These are phyloP conservation scores for Siniperca scherzeri DNA, from an alignment of 2,797 vertebrate genomes.

Conservation along the genomic window DNA sequence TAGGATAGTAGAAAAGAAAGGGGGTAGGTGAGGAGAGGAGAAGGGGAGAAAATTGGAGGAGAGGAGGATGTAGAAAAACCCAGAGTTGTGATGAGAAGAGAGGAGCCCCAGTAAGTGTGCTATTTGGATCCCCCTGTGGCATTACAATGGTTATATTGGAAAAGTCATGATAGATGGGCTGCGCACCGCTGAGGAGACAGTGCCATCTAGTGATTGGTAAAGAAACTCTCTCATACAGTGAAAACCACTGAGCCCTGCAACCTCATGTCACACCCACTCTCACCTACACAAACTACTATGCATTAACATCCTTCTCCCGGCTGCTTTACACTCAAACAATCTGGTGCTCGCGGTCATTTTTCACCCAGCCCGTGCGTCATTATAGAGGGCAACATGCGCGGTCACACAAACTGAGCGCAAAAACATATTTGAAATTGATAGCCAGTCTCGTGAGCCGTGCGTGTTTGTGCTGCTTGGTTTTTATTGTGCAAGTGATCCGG, in stretches of 20 bases:
- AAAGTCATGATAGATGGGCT: slow-evolving; percentile 6
- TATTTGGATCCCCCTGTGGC: slow-evolving; percentile 12
- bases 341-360: slow-evolving; percentile 52
- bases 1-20: not conserved
- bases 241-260: slow-evolving; percentile 3
- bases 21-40: not conserved
- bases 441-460: slow-evolving; percentile 28
- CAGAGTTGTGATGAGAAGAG: not conserved
- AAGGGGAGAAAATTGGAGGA: not conserved
- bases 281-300: slow-evolving; percentile 17
- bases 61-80: slow-evolving; percentile 11
- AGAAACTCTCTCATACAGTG: not conserved
- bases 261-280: slow-evolving; percentile 15
- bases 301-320: slow-evolving; percentile 39
- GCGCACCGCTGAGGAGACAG: slow-evolving; percentile 42
- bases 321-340: slow-evolving; percentile 42
- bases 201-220: slow-evolving; percentile 60
- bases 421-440: slow-evolving; percentile 59
- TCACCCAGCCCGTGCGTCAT: slow-evolving; percentile 41
- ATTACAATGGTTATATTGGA: slow-evolving; percentile 13
- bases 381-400: slow-evolving; percentile 48
- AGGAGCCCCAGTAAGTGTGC: slow-evolving; percentile 10
- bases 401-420: slow-evolving; percentile 48
- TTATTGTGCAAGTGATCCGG: slow-evolving; percentile 67
- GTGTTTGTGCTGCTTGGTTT: slow-evolving; percentile 42